Percentiles rank a stretch among this genome's conserved stretches.
Evolutionary conservation across 2,113 vertebrate genomes (phyloP).

Genomic region (Salvelinus namaycush): DNA sequence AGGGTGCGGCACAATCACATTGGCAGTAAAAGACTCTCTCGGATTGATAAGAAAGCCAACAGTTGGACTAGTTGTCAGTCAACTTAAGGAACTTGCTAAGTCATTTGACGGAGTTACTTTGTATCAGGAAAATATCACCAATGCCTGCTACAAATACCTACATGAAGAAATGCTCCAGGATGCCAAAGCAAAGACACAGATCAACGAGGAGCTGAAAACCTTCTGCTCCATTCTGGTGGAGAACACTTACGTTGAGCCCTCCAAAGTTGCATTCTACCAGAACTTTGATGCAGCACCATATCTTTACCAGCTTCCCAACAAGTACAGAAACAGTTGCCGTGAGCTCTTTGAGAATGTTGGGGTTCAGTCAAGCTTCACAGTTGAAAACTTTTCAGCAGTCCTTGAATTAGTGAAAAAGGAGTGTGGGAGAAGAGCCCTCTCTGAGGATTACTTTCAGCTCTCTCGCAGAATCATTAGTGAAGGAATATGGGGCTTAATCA

Average conservation of each 20-base stretch:
- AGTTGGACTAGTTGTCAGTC: conserved; percentile 85
- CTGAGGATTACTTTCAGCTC: conserved; percentile 94
- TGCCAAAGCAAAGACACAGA: conserved; percentile 74
- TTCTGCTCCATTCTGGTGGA: conserved; percentile 91
- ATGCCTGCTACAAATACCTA: conserved; percentile 96
- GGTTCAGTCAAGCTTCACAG: conserved; percentile 84
- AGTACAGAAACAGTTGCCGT: conserved; percentile 95
- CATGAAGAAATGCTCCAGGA: conserved; percentile 90
- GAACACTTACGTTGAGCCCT: conserved; percentile 88
- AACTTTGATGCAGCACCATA: conserved; percentile 96
- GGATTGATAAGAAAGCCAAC: conserved; percentile 91
- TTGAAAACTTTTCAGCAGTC: conserved; percentile 89
- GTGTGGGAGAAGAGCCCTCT: conserved; percentile 81
- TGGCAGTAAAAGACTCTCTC: conserved; percentile 94
- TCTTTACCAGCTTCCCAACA: conserved; percentile 96
- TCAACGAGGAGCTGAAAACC: conserved; percentile 80
- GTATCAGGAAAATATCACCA: conserved; percentile 98
- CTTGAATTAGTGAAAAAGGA: conserved; percentile 84
- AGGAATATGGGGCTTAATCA: conserved; percentile 96
- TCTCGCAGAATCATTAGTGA: conserved; percentile 95
- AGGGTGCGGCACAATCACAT: conserved; percentile 90
- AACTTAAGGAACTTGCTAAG: conserved; percentile 91
- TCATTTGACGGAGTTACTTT: conserved; percentile 93
- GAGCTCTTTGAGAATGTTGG: conserved; percentile 95
- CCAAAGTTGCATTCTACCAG: conserved; percentile 91